Evolutionary conservation across 2,113 vertebrate species (phyloP).

Genomic region (Heteronetta atricapilla): DNA sequence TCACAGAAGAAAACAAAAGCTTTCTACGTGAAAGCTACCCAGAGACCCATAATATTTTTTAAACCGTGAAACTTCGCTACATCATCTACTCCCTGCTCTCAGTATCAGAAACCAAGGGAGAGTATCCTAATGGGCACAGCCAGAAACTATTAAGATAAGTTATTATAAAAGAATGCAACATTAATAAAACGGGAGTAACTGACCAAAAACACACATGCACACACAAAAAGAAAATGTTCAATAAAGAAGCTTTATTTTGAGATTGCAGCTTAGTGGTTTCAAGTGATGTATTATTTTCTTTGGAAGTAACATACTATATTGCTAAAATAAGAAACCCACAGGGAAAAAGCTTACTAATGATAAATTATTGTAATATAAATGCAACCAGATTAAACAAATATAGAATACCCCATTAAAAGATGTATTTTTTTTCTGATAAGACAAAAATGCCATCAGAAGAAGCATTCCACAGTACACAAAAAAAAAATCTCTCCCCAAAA

Average conservation of each 20-base stretch:
- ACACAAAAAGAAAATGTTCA: not conserved
- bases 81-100: not conserved
- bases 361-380: constrained; percentile 18
- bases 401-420: not conserved
- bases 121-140: not conserved
- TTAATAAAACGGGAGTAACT: not conserved
- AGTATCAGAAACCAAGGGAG: not conserved
- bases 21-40: not conserved
- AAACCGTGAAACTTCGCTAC: not conserved
- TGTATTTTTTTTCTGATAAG: not conserved
- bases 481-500: not conserved
- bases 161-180: not conserved
- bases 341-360: not conserved
- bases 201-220: not conserved
- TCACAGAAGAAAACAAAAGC: not conserved
- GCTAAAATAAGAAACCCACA: not conserved
- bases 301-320: not conserved
- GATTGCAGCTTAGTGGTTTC: not conserved
- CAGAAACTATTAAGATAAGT: not conserved
- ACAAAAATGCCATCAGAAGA: not conserved
- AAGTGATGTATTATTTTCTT: not conserved
- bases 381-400: not conserved
- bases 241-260: not conserved
- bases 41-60: not conserved
- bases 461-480: not conserved